These are phyloP conservation scores for Glossosoma conforme DNA, from an alignment of 1,140 invertebrate genomes.

Conservation along the genomic window DNA sequence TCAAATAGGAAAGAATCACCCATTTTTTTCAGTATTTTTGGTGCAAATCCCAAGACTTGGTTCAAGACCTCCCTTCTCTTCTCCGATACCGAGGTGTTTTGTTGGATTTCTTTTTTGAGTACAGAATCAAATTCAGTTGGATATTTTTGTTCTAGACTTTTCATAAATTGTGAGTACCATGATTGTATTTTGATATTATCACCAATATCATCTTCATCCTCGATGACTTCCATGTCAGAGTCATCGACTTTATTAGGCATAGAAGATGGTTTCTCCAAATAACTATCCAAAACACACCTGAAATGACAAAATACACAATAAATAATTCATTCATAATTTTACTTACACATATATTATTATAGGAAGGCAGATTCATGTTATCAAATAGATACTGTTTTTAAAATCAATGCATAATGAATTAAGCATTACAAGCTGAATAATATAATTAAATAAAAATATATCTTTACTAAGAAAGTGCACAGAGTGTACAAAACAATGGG, in stretches of 20 bases:
- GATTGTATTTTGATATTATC: slow-evolving; percentile 23
- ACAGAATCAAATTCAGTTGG: slow-evolving; percentile 61
- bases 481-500: too few relatives aligned
- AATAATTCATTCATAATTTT: too few relatives aligned
- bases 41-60: slow-evolving; percentile 48
- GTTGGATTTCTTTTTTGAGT: slow-evolving; percentile 48
- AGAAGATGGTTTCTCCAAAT: slow-evolving; percentile 31
- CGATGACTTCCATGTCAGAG: slow-evolving; percentile 47
- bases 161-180: slow-evolving; percentile 49
- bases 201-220: slow-evolving; percentile 37
- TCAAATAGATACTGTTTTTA: too few relatives aligned
- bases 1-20: slow-evolving; percentile 56
- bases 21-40: slow-evolving; percentile 49
- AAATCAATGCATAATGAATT: too few relatives aligned
- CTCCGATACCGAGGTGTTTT: slow-evolving; percentile 34
- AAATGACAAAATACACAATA: slow-evolving; percentile 24
- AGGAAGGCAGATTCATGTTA: too few relatives aligned
- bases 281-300: slow-evolving; percentile 46
- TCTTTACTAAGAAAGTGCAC: too few relatives aligned
- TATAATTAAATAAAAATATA: too few relatives aligned
- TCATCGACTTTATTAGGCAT: slow-evolving; percentile 32
- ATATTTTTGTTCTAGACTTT: slow-evolving; percentile 57
- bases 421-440: too few relatives aligned
- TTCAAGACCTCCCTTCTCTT: slow-evolving; percentile 35
- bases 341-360: too few relatives aligned